Evolutionary conservation across 2,797 vertebrate genomes (phyloP).

Genomic region (Moxostoma hubbsi): DNA sequence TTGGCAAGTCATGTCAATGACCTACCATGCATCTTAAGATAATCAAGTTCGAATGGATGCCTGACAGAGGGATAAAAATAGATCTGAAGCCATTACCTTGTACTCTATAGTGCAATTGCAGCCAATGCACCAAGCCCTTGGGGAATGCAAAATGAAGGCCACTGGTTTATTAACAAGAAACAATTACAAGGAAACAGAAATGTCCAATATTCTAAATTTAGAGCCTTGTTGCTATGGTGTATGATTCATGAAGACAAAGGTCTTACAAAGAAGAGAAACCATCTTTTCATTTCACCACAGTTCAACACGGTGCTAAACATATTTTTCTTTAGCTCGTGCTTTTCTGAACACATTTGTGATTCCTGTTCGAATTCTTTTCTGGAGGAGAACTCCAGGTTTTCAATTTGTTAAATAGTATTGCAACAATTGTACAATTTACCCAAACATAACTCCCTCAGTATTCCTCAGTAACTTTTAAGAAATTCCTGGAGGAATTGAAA

Average conservation of each 20-base stretch:
- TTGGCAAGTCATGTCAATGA: constrained; percentile 1
- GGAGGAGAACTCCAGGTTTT: constrained; percentile 6
- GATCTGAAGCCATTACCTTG: constrained; percentile 22
- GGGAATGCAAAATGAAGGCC: constrained; percentile 24
- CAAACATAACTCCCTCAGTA: not conserved
- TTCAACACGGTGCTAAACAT: not conserved
- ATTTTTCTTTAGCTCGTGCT: not conserved
- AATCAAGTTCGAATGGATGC: constrained; percentile 26
- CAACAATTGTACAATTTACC: not conserved
- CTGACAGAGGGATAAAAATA: constrained; percentile 40
- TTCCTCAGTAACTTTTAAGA: not conserved
- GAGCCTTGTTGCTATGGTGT: constrained; percentile 34
- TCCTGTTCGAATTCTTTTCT: not conserved
- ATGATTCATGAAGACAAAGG: constrained; percentile 26
- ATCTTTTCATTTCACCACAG: not conserved
- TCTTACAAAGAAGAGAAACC: constrained; percentile 4
- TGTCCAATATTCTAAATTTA: constrained; percentile 42
- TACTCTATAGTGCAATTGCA: constrained; percentile 29
- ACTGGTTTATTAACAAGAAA: constrained; percentile 49
- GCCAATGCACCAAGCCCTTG: constrained; percentile 27
- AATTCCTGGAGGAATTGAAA: not conserved
- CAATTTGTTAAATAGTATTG: not conserved
- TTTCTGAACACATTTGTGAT: not conserved
- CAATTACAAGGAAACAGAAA: constrained; percentile 44
- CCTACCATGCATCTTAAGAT: constrained; percentile 33